Conservation (phyloP, 2,888 invertebrate species). For the Cryptus armator region DNA sequence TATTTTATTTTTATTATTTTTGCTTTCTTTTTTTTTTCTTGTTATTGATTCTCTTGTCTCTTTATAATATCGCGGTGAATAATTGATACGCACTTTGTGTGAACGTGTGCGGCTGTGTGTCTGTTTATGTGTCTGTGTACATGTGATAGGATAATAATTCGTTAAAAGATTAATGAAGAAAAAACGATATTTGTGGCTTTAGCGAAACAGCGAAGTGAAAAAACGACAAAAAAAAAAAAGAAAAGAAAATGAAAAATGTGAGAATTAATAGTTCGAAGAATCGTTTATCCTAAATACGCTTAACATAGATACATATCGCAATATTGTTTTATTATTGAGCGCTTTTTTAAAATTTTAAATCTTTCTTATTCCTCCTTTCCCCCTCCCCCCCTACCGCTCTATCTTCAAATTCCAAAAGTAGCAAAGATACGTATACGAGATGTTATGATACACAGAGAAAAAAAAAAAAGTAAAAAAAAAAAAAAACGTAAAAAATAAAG, state of each 20-base stretch:
- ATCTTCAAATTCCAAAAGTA: conserved; percentile 56
- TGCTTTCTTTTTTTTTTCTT: not conserved
- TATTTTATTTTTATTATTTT: conserved; percentile 34
- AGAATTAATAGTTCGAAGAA: conserved; percentile 52
- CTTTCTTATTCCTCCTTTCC: not conserved
- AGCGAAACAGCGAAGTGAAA: conserved; percentile 60
- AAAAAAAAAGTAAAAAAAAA: not conserved
- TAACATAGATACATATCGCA: conserved; percentile 64
- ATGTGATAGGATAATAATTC: conserved; percentile 26
- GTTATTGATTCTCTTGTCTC: conserved; percentile 7
- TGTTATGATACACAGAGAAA: conserved; percentile 44
- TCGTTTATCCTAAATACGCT: conserved; percentile 65
- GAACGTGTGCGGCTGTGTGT: not conserved
- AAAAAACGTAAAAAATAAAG: not conserved
- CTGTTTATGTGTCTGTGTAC: conserved; percentile 22
- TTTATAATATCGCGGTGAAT: conserved; percentile 34
- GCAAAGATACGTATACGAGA: conserved; percentile 45
- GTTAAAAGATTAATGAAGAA: conserved; percentile 16
- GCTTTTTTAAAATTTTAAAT: conserved; percentile 55
- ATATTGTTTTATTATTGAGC: conserved; percentile 67
- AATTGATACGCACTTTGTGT: conserved; percentile 39
- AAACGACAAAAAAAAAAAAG: conserved; percentile 28
- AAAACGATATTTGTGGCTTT: conserved; percentile 55
- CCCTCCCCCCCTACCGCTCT: conserved; percentile 3
- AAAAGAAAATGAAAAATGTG: not conserved